Percentiles rank a stretch among this genome's conserved stretches.
These are phyloP conservation scores for Craterocephalus amniculus DNA, from an alignment of 2,797 vertebrate genomes.

Conservation along the genomic window DNA sequence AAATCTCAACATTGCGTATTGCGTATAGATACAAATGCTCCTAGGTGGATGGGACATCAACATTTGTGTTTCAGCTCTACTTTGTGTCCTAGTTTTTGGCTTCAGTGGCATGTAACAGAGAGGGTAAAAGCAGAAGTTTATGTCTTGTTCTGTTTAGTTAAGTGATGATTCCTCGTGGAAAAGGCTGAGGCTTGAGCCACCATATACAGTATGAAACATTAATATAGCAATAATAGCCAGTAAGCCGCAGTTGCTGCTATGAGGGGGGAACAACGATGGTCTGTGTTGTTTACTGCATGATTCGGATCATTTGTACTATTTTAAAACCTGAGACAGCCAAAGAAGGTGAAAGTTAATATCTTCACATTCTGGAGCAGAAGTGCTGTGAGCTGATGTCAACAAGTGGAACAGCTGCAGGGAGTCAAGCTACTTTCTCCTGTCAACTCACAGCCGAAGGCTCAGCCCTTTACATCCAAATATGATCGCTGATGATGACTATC, in stretches of 20 bases:
- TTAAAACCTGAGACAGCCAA: slow-evolving; percentile 62
- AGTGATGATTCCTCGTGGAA: slow-evolving; percentile 29
- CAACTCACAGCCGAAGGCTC: slow-evolving; percentile 36
- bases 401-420: slow-evolving; percentile 70
- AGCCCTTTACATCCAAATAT: slow-evolving; percentile 9
- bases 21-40: slow-evolving; percentile 2
- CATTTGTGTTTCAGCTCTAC: slow-evolving; percentile 2
- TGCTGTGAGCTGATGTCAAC: slow-evolving; percentile 50
- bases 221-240: slow-evolving; percentile 34
- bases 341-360: slow-evolving; percentile 78
- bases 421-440: slow-evolving; percentile 26
- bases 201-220: slow-evolving; percentile 48
- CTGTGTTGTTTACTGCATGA: slow-evolving; percentile 66
- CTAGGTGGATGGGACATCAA: background rate
- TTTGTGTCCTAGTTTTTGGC: slow-evolving; percentile 12
- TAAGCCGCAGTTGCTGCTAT: slow-evolving; percentile 18
- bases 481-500: slow-evolving; percentile 8
- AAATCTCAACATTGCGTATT: too few relatives aligned
- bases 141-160: slow-evolving; percentile 20
- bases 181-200: slow-evolving; percentile 10
- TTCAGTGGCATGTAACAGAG: slow-evolving; percentile 5
- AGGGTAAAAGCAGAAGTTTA: background rate
- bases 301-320: slow-evolving; percentile 72
- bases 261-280: slow-evolving; percentile 31
- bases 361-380: slow-evolving; percentile 58